These are phyloP conservation scores for Salvelinus alpinus DNA, from an alignment of 2,113 vertebrate species.

Conservation along the genomic window DNA sequence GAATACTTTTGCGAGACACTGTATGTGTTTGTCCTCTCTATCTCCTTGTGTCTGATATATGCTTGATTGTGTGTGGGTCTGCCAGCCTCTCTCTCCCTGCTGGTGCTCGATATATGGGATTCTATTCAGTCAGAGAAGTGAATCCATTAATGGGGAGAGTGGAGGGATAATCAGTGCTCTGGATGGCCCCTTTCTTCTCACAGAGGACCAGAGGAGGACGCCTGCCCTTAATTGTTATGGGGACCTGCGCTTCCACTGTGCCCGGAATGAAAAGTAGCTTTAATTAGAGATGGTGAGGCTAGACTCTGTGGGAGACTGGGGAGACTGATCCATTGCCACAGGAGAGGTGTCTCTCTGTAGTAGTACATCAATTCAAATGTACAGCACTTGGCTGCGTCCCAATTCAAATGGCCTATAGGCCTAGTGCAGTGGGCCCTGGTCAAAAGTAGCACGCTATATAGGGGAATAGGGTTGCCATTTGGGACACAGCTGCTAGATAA, in stretches of 20 bases:
- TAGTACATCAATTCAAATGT: neutral
- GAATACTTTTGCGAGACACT: too few species aligned
- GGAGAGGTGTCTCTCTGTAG: slow-evolving; percentile 19
- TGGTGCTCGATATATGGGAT: slow-evolving; percentile 39
- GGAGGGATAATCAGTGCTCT: slow-evolving; percentile 53
- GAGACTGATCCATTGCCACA: slow-evolving; percentile 40
- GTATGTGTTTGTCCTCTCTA: neutral
- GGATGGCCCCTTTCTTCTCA: slow-evolving; percentile 48
- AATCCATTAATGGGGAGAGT: slow-evolving; percentile 57
- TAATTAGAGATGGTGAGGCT: slow-evolving; percentile 68
- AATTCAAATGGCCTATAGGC: slow-evolving; percentile 6
- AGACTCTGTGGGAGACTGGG: slow-evolving; percentile 51
- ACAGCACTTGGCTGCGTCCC: slow-evolving; percentile 19
- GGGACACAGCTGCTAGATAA: neutral
- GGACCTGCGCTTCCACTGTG: slow-evolving; percentile 61
- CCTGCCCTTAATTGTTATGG: slow-evolving; percentile 70
- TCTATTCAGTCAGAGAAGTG: slow-evolving; percentile 49
- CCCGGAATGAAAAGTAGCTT: slow-evolving; percentile 64
- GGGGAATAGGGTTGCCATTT: too few species aligned
- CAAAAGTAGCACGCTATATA: too few species aligned
- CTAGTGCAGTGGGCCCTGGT: too few species aligned
- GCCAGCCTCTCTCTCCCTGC: slow-evolving; percentile 19
- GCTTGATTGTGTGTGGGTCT: slow-evolving; percentile 40
- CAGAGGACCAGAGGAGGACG: slow-evolving; percentile 51
- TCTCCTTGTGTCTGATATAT: slow-evolving; percentile 6